Evolutionary conservation across 2,888 invertebrate genomes (phyloP).

Genomic region (Rhagonycha fulva): DNA sequence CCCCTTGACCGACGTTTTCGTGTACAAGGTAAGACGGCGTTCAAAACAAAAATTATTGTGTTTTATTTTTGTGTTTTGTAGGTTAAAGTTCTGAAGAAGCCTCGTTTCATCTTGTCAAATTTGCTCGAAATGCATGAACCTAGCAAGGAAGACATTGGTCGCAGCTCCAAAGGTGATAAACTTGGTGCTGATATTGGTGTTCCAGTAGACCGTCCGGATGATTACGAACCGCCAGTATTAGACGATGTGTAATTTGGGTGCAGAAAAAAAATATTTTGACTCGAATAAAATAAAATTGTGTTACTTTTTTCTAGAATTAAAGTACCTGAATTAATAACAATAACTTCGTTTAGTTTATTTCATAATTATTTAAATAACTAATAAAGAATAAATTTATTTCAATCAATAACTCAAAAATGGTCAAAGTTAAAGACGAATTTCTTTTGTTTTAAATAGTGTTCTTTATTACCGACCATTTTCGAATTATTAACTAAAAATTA

Average conservation of each 20-base stretch:
- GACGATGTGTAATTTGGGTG: constrained; percentile 78
- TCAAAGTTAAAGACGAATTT: too few relatives aligned
- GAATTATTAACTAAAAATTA: too few relatives aligned
- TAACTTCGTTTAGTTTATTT: neutral
- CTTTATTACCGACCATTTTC: too few relatives aligned
- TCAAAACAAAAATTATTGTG: neutral
- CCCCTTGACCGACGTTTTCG: constrained; percentile 98
- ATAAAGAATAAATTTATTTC: too few relatives aligned
- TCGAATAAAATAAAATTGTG: neutral
- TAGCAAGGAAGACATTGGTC: constrained; percentile 64
- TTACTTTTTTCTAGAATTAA: neutral
- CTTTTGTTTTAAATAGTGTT: too few relatives aligned
- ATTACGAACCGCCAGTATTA: constrained; percentile 98
- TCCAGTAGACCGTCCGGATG: constrained; percentile 88
- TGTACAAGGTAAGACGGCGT: constrained; percentile 77
- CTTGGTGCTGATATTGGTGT: constrained; percentile 74
- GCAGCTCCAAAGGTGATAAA: constrained; percentile 55
- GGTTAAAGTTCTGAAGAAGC: constrained; percentile 98
- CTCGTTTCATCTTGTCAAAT: constrained; percentile 95
- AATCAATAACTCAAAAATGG: too few relatives aligned
- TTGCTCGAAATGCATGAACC: constrained; percentile 96
- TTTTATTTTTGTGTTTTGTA: constrained; percentile 47
- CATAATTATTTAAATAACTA: too few relatives aligned
- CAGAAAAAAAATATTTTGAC: constrained; percentile 21
- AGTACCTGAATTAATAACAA: neutral